Evolutionary conservation across 1,140 invertebrate species (phyloP).

Genomic region (Galleria mellonella): DNA sequence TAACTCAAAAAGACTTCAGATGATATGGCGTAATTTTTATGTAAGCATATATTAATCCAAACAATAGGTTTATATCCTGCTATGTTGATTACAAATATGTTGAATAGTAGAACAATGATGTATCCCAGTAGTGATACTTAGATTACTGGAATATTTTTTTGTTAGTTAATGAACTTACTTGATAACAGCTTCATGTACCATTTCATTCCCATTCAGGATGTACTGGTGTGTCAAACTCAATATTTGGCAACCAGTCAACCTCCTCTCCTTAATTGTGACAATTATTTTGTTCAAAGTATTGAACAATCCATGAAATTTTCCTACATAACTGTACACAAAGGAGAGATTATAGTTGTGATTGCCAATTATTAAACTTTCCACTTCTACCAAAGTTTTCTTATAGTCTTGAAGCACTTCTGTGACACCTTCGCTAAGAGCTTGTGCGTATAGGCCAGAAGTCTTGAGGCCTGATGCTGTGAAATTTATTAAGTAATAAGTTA

Average conservation of each 20-base stretch:
- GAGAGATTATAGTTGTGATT: conserved; percentile 60
- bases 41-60: too few relatives aligned
- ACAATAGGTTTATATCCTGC: too few relatives aligned
- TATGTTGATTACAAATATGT: too few relatives aligned
- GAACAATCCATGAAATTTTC: conserved; percentile 59
- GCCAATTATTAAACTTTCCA: conserved; percentile 51
- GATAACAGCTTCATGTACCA: conserved; percentile 53
- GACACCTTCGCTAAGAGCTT: conserved; percentile 68
- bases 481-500: conserved; percentile 10
- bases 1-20: too few relatives aligned
- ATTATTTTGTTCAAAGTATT: conserved; percentile 62
- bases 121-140: too few relatives aligned
- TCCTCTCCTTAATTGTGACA: conserved; percentile 57
- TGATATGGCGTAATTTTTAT: too few relatives aligned
- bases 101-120: too few relatives aligned
- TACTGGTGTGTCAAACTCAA: conserved; percentile 60
- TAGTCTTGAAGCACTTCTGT: conserved; percentile 59
- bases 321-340: conserved; percentile 63
- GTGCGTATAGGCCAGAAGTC: conserved; percentile 56
- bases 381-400: conserved; percentile 53
- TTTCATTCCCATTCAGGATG: conserved; percentile 63
- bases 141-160: too few relatives aligned
- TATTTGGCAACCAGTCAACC: conserved; percentile 63
- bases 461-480: conserved; percentile 31
- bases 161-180: conserved; percentile 32